Percentiles rank a stretch among this genome's conserved stretches.
Conservation (phyloP, 2,888 invertebrate species). For the Mesoligia furuncula region DNA sequence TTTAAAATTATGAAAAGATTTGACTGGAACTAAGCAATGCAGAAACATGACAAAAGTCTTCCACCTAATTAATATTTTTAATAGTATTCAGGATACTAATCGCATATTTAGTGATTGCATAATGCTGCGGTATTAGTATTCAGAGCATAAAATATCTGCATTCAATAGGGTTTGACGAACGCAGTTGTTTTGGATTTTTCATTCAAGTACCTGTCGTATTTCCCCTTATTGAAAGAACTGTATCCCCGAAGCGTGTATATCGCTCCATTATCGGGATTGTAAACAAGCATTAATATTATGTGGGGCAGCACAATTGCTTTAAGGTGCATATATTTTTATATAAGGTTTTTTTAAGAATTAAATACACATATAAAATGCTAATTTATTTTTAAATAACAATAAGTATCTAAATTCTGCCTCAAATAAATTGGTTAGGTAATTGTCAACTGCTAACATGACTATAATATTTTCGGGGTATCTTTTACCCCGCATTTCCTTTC, state of each 20-base stretch:
- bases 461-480: slow-evolving; percentile 22
- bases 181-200: slow-evolving; percentile 48
- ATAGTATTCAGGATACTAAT: slow-evolving; percentile 42
- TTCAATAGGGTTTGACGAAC: slow-evolving; percentile 53
- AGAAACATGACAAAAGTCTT: slow-evolving; percentile 19
- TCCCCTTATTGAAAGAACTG: slow-evolving; percentile 6
- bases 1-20: slow-evolving; percentile 23
- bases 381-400: slow-evolving; percentile 24
- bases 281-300: slow-evolving; percentile 40
- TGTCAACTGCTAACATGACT: neutral
- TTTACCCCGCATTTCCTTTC: slow-evolving; percentile 14
- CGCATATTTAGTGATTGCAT: slow-evolving; percentile 45
- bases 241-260: slow-evolving; percentile 35
- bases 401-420: neutral
- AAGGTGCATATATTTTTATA: slow-evolving; percentile 4
- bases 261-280: slow-evolving; percentile 31
- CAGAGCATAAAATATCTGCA: slow-evolving; percentile 51
- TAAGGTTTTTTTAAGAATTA: slow-evolving; percentile 10
- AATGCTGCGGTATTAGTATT: slow-evolving; percentile 57
- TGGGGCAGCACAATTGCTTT: slow-evolving; percentile 16
- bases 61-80: slow-evolving; percentile 53
- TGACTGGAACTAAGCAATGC: neutral
- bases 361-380: slow-evolving; percentile 10
- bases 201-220: slow-evolving; percentile 33
- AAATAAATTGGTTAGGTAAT: neutral